Evolutionary conservation across 2,113 vertebrate genomes (phyloP).

Genomic region (Numenius arquata): DNA sequence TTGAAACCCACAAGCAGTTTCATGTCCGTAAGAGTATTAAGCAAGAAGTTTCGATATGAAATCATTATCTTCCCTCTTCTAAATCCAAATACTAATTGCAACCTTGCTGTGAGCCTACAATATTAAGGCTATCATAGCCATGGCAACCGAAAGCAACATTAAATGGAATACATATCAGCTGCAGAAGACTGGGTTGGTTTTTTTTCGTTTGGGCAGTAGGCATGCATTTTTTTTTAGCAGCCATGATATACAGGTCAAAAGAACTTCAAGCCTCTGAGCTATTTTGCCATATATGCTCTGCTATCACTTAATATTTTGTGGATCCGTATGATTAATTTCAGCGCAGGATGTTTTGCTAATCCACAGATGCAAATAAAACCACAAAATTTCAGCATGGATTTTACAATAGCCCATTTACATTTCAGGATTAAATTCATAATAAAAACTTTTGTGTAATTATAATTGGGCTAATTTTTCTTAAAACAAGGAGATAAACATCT

Average conservation of each 20-base stretch:
- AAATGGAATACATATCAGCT: constrained; percentile 36
- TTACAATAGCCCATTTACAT: constrained; percentile 62
- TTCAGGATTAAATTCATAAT: constrained; percentile 68
- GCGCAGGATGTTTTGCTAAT: constrained; percentile 44
- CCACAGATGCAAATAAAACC: constrained; percentile 58
- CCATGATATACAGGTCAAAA: constrained; percentile 39
- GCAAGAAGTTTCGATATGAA: constrained; percentile 70
- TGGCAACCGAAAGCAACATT: constrained; percentile 70
- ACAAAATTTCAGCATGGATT: constrained; percentile 64
- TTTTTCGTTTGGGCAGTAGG: constrained; percentile 2
- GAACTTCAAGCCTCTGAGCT: constrained; percentile 34
- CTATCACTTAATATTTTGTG: constrained; percentile 51
- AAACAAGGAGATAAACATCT: constrained; percentile 66
- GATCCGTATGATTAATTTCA: constrained; percentile 64
- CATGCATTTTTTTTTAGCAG: constrained; percentile 21
- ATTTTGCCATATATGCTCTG: constrained; percentile 15
- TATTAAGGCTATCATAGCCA: constrained; percentile 73
- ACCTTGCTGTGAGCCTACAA: constrained; percentile 72
- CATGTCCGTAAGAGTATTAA: constrained; percentile 68
- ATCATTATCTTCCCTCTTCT: constrained; percentile 74
- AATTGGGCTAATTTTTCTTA: constrained; percentile 72
- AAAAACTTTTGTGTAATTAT: constrained; percentile 74
- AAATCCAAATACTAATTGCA: constrained; percentile 81
- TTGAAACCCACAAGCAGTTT: constrained; percentile 59
- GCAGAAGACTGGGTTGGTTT: neutral